These are phyloP conservation scores for Tetanocera ferruginea DNA, from an alignment of 2,888 invertebrate species.

Conservation along the genomic window DNA sequence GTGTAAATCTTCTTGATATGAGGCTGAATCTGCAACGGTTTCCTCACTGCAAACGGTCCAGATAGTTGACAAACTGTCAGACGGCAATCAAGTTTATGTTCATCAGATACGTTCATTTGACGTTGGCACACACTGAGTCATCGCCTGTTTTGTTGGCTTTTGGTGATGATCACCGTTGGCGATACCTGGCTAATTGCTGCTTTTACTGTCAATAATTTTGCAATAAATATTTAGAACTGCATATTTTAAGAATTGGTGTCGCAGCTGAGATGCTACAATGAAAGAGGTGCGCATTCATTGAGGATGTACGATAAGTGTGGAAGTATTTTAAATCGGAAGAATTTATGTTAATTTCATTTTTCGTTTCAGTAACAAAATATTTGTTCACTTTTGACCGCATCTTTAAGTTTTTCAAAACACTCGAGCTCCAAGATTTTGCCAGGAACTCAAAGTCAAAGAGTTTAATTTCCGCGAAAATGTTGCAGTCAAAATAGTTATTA, in stretches of 20 bases:
- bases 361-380: too few relatives aligned
- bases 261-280: not conserved
- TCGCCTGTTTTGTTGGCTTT: not conserved
- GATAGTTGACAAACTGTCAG: conserved; percentile 30
- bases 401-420: too few relatives aligned
- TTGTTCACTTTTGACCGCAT: too few relatives aligned
- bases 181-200: not conserved
- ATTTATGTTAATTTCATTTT: too few relatives aligned
- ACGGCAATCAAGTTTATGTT: conserved; percentile 27
- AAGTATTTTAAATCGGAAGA: too few relatives aligned
- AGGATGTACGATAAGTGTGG: not conserved
- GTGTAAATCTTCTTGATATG: not conserved
- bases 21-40: not conserved
- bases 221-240: not conserved
- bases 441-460: too few relatives aligned
- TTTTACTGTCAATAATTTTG: not conserved
- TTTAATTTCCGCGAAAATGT: too few relatives aligned
- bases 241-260: not conserved
- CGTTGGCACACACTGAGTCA: not conserved
- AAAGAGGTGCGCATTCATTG: not conserved
- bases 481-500: too few relatives aligned
- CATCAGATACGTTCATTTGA: not conserved
- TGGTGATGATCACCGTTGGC: not conserved
- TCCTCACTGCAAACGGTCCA: not conserved
- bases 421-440: too few relatives aligned